These are phyloP conservation scores for Xestia rhomboidea DNA, from an alignment of 2,888 invertebrate species.

Conservation along the genomic window DNA sequence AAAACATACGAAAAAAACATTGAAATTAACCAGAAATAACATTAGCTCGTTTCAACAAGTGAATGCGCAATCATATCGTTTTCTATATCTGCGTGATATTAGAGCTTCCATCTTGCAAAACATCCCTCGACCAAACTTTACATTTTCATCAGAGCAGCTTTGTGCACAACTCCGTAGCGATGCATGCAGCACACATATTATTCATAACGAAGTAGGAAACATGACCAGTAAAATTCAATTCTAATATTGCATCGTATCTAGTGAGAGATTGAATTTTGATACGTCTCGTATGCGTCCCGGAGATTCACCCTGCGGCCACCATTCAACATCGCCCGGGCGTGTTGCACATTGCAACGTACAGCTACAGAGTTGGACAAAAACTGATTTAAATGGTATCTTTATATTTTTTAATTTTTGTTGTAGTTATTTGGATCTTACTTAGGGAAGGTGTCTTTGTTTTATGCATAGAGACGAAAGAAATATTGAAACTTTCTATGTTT, in stretches of 20 bases:
- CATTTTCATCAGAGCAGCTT: slow-evolving; percentile 44
- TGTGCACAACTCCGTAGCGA: slow-evolving; percentile 28
- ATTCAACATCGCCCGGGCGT: slow-evolving; percentile 82
- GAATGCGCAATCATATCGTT: background rate
- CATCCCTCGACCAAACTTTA: slow-evolving; percentile 4
- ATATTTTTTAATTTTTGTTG: background rate
- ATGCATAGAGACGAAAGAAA: background rate
- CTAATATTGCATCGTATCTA: slow-evolving; percentile 82
- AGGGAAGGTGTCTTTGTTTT: background rate
- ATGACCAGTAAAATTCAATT: slow-evolving; percentile 79
- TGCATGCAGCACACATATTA: slow-evolving; percentile 49
- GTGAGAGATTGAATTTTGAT: slow-evolving; percentile 87
- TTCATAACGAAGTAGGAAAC: slow-evolving; percentile 62
- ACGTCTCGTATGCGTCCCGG: slow-evolving; percentile 72
- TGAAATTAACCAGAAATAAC: background rate
- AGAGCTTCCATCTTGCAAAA: slow-evolving; percentile 7
- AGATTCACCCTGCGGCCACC: slow-evolving; percentile 71
- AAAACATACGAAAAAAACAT: background rate
- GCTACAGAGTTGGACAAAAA: slow-evolving; percentile 42
- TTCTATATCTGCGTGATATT: background rate
- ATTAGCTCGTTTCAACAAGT: background rate
- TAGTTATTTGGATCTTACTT: background rate
- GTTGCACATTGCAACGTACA: slow-evolving; percentile 60
- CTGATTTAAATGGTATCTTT: slow-evolving; percentile 25
- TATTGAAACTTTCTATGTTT: background rate